phyloP scores from a whole-genome alignment of 1,140 invertebrate genomes.

The Yoshiicerus persimilis region DNA sequence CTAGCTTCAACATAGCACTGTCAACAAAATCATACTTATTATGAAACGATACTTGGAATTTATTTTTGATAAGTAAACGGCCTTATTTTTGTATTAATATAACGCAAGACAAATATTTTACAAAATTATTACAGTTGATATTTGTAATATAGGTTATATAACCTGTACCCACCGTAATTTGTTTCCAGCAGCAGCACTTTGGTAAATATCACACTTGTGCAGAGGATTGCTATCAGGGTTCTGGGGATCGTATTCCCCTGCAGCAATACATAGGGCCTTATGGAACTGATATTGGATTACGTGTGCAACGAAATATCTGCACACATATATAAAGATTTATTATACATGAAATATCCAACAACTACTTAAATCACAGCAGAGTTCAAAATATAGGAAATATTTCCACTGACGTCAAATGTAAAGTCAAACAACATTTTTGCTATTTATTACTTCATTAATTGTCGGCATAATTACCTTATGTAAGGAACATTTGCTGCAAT shows the following conservation, averaged over 20 bases:
- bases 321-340: too few species aligned
- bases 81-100: too few species aligned
- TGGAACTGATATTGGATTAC: conserved; percentile 57
- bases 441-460: background rate
- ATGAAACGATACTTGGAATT: too few species aligned
- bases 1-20: conserved; percentile 72
- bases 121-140: too few species aligned
- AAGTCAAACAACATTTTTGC: too few species aligned
- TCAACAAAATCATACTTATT: too few species aligned
- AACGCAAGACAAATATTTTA: too few species aligned
- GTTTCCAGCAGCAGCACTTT: conserved; percentile 54
- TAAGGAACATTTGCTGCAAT: conserved; percentile 62
- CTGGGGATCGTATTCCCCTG: conserved; percentile 49
- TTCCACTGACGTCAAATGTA: too few species aligned
- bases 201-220: conserved; percentile 56
- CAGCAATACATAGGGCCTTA: conserved; percentile 54
- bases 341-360: background rate
- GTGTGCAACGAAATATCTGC: conserved; percentile 60
- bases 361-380: too few species aligned
- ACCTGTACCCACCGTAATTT: conserved; percentile 51
- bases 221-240: conserved; percentile 50
- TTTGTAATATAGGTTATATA: too few species aligned
- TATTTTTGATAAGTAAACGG: too few species aligned
- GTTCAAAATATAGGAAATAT: too few species aligned
- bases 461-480: conserved; percentile 51